These are phyloP conservation scores for Hippocampus comes DNA, from an alignment of 2,113 vertebrate genomes.

Conservation along the genomic window DNA sequence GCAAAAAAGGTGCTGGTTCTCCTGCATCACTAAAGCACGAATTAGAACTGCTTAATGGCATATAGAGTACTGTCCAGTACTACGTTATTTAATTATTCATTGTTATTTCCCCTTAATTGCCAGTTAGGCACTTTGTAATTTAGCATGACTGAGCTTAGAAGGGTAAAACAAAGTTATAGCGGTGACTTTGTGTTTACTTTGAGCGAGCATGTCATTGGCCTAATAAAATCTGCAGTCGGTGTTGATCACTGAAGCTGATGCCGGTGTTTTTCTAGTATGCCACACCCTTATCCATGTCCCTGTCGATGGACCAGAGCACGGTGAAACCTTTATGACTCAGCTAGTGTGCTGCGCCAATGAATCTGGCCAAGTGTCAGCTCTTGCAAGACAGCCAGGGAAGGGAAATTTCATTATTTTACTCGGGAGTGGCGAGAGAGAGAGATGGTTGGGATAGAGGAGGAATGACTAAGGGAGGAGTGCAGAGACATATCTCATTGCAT, in stretches of 20 bases:
- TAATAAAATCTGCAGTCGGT: conserved; percentile 13
- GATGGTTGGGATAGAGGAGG: conserved; percentile 13
- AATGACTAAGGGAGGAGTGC: conserved; percentile 11
- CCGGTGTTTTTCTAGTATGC: conserved; percentile 47
- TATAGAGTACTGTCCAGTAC: background rate
- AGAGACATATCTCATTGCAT: conserved; percentile 28
- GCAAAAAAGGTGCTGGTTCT: background rate
- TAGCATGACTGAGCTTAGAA: conserved; percentile 5
- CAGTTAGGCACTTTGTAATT: conserved; percentile 3
- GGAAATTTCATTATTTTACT: conserved; percentile 57
- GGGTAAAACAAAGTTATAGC: conserved; percentile 2
- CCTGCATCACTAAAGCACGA: background rate
- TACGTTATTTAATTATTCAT: background rate
- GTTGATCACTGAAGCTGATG: conserved; percentile 63
- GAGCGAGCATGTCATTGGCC: conserved; percentile 45
- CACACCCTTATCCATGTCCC: conserved; percentile 49
- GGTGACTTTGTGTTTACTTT: conserved; percentile 14
- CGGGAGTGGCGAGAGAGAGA: conserved; percentile 18
- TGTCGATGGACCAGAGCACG: conserved; percentile 57
- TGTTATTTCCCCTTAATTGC: background rate
- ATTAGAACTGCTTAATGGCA: background rate
- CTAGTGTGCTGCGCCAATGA: conserved; percentile 59
- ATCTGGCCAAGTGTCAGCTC: conserved; percentile 56
- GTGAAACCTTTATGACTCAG: conserved; percentile 66
- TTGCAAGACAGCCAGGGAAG: conserved; percentile 28